phyloP scores from a whole-genome alignment of 1,140 invertebrate species.

The Trichonephila clavata region DNA sequence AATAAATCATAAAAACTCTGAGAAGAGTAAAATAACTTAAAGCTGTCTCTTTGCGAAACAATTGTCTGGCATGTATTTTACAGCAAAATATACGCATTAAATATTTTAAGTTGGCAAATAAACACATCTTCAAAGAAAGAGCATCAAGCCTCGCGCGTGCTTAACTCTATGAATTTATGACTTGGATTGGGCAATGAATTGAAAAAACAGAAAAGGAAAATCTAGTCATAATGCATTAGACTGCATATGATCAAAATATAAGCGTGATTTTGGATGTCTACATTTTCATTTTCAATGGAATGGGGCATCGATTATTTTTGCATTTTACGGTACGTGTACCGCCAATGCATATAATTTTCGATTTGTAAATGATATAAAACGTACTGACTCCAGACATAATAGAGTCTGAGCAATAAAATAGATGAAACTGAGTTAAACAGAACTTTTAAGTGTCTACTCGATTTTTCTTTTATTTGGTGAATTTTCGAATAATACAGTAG shows the following conservation, averaged over 20 bases:
- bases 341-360: no score
- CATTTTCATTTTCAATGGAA: constrained; percentile 60
- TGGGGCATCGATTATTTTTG: no score
- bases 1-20: neutral
- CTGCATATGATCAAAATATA: neutral
- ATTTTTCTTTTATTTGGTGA: no score
- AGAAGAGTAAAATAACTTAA: neutral
- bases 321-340: no score
- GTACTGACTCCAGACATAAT: no score
- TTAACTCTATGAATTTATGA: neutral
- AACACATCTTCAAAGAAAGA: neutral
- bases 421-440: no score
- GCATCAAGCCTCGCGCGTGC: neutral
- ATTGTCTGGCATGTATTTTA: neutral
- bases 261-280: neutral
- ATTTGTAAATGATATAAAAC: no score
- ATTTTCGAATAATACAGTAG: no score
- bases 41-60: neutral
- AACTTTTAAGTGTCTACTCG: no score
- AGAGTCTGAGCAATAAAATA: no score
- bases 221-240: neutral
- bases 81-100: neutral
- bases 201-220: neutral
- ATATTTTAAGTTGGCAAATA: neutral
- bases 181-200: neutral